phyloP scores from a whole-genome alignment of 2,888 invertebrate species.

The Erpobdella octoculata region DNA sequence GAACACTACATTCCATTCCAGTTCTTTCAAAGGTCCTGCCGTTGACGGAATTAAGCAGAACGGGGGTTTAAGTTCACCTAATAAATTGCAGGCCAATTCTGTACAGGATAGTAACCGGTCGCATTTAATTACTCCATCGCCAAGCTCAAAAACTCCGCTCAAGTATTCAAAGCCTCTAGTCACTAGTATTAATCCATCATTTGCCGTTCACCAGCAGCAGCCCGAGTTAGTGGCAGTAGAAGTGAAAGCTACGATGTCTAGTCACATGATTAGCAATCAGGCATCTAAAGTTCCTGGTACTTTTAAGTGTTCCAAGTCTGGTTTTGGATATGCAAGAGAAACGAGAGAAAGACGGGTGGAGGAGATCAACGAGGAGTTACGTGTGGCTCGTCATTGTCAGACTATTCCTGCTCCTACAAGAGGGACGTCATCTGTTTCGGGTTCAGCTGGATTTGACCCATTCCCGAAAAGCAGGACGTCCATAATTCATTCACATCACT shows the following conservation, averaged over 20 bases:
- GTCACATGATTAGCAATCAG: neutral
- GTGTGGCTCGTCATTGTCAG: no score
- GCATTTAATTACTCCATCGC: neutral
- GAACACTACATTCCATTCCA: neutral
- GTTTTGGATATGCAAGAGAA: no score
- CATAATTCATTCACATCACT: neutral
- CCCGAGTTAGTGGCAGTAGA: slow-evolving; percentile 4
- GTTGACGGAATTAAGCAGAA: neutral
- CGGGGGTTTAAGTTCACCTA: neutral
- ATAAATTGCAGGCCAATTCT: no score
- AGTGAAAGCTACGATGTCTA: neutral
- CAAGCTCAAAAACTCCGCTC: neutral
- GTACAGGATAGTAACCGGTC: neutral
- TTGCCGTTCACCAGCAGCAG: no score
- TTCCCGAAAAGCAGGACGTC: slow-evolving; percentile 6
- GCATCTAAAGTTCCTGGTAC: no score
- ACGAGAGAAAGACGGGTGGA: no score
- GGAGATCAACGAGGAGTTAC: no score
- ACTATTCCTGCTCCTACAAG: slow-evolving; percentile 15
- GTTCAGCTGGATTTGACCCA: neutral
- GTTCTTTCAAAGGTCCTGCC: neutral
- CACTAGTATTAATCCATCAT: neutral
- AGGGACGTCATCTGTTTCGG: neutral
- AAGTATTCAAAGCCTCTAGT: neutral
- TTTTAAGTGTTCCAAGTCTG: no score